Conservation (phyloP, 2,888 invertebrate genomes). For the Xylota segnis region DNA sequence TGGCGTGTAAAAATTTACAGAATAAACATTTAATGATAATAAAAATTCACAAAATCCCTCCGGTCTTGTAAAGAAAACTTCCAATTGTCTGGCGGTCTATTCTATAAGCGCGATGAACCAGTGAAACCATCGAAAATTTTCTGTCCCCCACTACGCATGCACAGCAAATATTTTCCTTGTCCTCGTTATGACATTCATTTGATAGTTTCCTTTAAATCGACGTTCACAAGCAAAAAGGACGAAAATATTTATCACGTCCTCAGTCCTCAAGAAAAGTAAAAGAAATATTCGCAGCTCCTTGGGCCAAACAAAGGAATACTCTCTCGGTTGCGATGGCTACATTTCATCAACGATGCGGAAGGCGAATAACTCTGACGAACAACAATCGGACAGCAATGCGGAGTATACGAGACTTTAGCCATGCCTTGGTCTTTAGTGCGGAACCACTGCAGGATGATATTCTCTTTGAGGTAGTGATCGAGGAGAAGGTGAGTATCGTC, state of each 20-base stretch:
- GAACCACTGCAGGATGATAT: conserved; percentile 92
- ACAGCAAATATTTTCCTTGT: conserved; percentile 34
- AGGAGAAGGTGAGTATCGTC: conserved; percentile 90
- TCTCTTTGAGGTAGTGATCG: conserved; percentile 94
- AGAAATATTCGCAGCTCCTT: not conserved
- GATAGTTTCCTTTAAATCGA: conserved; percentile 39
- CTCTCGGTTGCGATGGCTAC: conserved; percentile 79
- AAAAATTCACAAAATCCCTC: not conserved
- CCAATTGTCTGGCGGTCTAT: not conserved
- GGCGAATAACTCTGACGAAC: conserved; percentile 93
- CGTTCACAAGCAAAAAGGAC: conserved; percentile 47
- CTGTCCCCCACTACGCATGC: conserved; percentile 58
- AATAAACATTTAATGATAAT: not conserved
- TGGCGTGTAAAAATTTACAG: not conserved
- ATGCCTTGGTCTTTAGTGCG: conserved; percentile 93
- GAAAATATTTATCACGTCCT: conserved; percentile 39
- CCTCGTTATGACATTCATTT: conserved; percentile 69
- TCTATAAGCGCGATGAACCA: not conserved
- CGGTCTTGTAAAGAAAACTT: not conserved
- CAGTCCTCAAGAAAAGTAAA: not conserved
- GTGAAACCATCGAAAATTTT: not conserved
- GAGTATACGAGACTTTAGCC: conserved; percentile 93
- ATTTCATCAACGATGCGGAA: conserved; percentile 93
- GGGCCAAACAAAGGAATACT: conserved; percentile 28
- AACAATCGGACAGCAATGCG: conserved; percentile 93